These are phyloP conservation scores for Tetheella fluctuosa DNA, from an alignment of 2,888 invertebrate genomes.

Conservation along the genomic window DNA sequence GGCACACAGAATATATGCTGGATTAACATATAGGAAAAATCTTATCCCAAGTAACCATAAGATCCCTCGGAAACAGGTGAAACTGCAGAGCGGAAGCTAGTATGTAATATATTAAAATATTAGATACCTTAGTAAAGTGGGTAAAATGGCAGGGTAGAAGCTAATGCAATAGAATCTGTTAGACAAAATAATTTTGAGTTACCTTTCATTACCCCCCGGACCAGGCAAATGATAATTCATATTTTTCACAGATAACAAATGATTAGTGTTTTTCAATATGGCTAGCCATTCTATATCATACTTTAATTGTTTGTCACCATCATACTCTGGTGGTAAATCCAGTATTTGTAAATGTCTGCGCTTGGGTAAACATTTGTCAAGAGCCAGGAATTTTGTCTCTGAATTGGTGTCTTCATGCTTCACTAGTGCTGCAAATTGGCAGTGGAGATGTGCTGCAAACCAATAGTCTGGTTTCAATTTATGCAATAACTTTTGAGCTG, in stretches of 20 bases:
- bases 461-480: conserved; percentile 94
- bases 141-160: too few species aligned
- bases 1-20: too few species aligned
- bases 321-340: conserved; percentile 84
- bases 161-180: background rate
- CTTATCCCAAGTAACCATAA: too few species aligned
- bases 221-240: conserved; percentile 92
- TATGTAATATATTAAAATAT: too few species aligned
- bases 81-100: too few species aligned
- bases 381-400: conserved; percentile 92
- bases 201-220: conserved; percentile 88
- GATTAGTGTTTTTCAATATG: conserved; percentile 94
- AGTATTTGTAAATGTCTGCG: conserved; percentile 95
- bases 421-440: conserved; percentile 95
- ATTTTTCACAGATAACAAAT: conserved; percentile 90
- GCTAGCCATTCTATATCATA: conserved; percentile 98
- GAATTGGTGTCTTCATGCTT: conserved; percentile 85
- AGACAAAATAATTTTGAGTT: conserved; percentile 33
- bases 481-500: conserved; percentile 92
- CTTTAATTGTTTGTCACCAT: conserved; percentile 82
- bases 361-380: conserved; percentile 98
- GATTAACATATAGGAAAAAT: too few species aligned
- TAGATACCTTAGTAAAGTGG: too few species aligned
- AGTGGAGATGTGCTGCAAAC: conserved; percentile 99
- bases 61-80: too few species aligned